Evolutionary conservation across 2,797 vertebrate species (phyloP), one percentile per base, ranked within the genome.

Genomic region (Potorous gilbertii): DNA sequence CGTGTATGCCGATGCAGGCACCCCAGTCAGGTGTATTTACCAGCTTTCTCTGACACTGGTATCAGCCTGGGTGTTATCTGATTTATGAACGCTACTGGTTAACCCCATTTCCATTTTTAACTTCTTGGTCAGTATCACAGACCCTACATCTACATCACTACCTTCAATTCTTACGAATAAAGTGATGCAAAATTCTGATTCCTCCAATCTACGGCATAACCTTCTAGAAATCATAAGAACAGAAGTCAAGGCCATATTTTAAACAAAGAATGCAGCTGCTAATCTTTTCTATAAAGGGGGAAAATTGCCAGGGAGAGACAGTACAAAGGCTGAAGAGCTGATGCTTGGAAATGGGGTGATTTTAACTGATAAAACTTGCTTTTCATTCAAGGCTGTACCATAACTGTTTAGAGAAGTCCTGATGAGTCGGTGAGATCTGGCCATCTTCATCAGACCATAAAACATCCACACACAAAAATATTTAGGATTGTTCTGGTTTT

Each of bases 31-130:
- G 40, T 0, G 5, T 21, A 40, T 74, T 40, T 74, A 18, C 18
- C 66, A 74, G 18, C n/a, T 6, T 40, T 74, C 66, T 74, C n/a
- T 74, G 66, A 96, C 96, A 95, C 74, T 90, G 2, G 87, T 90
- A 66, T 95, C 91, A 94, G 91, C 91, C 59, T 95, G 62, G 21
- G 94, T 34, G 0, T 96, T 74, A 50, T 91, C 40, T 57, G 93
- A 74, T 96, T 96, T 96, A 54, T 90, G 92, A 57, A 55, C 55
- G 56, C 96, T 96, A n/a, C 55, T 96, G 50, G 56, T 91, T 92
- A 92, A 54, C 90, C 92, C 12, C 92, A 46, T 95, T 97, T 95
- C 90, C 66, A 97, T 93, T 93, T 97, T 95, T 92, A 93, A 52
- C 93, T 96, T 97, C 31, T 56, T 97, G 97, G 29, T 57, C 94